Evolutionary conservation across 1,140 invertebrate species (phyloP).

Genomic region (Oreohelix idahoensis): DNA sequence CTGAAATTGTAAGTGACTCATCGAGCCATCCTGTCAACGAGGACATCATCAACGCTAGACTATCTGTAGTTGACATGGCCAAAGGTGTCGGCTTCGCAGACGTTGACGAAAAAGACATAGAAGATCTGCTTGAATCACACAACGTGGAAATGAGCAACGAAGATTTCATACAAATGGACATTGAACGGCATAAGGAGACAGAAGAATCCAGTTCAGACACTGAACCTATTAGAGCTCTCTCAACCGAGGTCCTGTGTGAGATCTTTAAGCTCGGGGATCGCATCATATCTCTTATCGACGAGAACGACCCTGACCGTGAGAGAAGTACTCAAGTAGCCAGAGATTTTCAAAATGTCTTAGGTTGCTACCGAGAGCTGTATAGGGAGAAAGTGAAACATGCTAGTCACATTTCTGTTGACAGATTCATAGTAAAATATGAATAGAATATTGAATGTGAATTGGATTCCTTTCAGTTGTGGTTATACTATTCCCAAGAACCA

Average conservation of each 20-base stretch:
- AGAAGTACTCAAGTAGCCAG: not conserved
- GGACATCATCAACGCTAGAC: not conserved
- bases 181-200: not conserved
- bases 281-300: not conserved
- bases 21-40: not conserved
- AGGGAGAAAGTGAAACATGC: not conserved
- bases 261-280: not conserved
- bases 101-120: not conserved
- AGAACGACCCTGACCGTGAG: conserved; percentile 11
- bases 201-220: not conserved
- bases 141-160: conserved; percentile 3
- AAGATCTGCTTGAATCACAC: conserved; percentile 14
- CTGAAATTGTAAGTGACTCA: conserved; percentile 4
- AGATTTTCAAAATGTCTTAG: not conserved
- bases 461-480: too few species aligned
- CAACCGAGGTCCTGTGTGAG: not conserved
- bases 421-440: not conserved
- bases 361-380: not conserved
- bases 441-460: too few species aligned
- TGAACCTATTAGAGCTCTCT: not conserved
- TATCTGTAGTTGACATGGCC: conserved; percentile 3
- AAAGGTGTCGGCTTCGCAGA: conserved; percentile 6
- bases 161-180: not conserved
- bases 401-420: not conserved
- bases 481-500: too few species aligned